phyloP scores from a whole-genome alignment of 2,113 vertebrate genomes.

The Orthochromis malagaraziensis region DNA sequence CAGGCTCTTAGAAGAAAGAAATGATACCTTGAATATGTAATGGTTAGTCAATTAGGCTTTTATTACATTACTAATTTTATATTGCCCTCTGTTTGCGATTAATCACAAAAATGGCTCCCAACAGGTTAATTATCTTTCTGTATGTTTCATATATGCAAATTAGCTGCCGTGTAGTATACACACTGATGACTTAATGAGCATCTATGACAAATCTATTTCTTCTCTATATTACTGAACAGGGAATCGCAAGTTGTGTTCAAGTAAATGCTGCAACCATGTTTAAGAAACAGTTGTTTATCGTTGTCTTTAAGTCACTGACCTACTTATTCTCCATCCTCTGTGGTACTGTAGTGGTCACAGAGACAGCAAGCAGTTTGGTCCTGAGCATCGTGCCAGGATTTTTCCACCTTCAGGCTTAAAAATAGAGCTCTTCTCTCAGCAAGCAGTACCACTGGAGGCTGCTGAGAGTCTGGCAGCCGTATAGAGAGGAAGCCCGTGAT shows the following conservation, averaged over 20 bases:
- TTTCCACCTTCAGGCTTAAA: slow-evolving; percentile 33
- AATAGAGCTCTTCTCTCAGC: slow-evolving; percentile 38
- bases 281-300: not conserved
- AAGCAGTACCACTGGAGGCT: slow-evolving; percentile 16
- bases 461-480: slow-evolving; percentile 10
- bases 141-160: slow-evolving; percentile 58
- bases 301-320: not conserved
- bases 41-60: slow-evolving; percentile 31
- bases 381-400: not conserved
- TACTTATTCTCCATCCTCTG: not conserved
- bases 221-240: slow-evolving; percentile 27
- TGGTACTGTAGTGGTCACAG: not conserved
- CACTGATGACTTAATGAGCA: slow-evolving; percentile 50
- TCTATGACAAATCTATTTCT: slow-evolving; percentile 45
- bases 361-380: not conserved
- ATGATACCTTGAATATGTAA: not conserved
- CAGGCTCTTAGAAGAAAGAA: not conserved
- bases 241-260: slow-evolving; percentile 33
- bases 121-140: slow-evolving; percentile 56
- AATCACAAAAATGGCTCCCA: slow-evolving; percentile 56
- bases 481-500: slow-evolving; percentile 36
- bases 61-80: slow-evolving; percentile 42
- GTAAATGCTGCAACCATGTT: not conserved
- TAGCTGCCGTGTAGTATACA: slow-evolving; percentile 18
- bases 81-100: slow-evolving; percentile 30